phyloP scores from a whole-genome alignment of 2,113 vertebrate genomes.

The Steatornis caripensis region DNA sequence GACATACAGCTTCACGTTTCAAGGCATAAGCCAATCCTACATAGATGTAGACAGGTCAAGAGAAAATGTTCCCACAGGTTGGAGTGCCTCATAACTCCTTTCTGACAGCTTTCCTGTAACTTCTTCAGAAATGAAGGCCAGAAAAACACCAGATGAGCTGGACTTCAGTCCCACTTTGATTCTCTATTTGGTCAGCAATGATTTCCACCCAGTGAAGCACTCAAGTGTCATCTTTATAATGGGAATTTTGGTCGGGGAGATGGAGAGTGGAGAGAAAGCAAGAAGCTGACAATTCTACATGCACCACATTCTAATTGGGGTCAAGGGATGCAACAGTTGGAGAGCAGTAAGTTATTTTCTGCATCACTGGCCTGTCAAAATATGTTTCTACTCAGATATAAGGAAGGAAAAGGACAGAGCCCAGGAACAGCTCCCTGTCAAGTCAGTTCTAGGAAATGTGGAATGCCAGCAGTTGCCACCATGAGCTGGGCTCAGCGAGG shows the following conservation, averaged over 20 bases:
- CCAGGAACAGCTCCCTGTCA: not conserved
- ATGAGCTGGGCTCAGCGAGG: not conserved
- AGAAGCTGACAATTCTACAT: constrained; percentile 39
- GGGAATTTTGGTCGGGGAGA: constrained; percentile 35
- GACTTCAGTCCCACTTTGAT: not conserved
- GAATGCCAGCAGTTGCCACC: not conserved
- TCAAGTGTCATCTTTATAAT: constrained; percentile 58
- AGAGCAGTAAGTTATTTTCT: constrained; percentile 39
- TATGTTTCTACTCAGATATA: constrained; percentile 11
- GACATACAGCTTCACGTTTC: not conserved
- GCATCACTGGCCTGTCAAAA: constrained; percentile 40
- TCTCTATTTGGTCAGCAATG: not conserved
- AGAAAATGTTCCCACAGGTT: not conserved
- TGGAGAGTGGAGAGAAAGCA: not conserved
- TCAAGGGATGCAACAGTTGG: constrained; percentile 36
- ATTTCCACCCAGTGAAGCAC: constrained; percentile 35
- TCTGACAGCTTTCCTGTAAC: not conserved
- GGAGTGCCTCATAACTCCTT: not conserved
- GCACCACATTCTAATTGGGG: constrained; percentile 65
- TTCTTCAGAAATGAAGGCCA: not conserved
- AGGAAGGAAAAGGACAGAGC: not conserved
- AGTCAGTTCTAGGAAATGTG: not conserved
- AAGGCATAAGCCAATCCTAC: not conserved
- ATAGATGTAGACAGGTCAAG: not conserved
- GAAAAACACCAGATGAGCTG: not conserved